phyloP scores from a whole-genome alignment of 1,140 invertebrate species.

The Ctenoplectra terminalis region DNA sequence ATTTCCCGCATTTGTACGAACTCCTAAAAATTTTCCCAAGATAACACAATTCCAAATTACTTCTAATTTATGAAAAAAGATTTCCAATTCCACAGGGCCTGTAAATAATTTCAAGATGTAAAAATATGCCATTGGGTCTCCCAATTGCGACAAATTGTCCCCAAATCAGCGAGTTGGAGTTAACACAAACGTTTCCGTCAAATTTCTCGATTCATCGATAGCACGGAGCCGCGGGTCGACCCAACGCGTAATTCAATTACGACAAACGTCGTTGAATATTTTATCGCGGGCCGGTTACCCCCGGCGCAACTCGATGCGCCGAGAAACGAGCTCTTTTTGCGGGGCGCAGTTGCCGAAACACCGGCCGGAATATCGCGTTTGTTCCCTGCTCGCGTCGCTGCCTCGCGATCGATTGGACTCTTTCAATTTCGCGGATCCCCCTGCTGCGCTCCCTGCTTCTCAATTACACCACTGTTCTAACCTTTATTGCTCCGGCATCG shows the following conservation, averaged over 20 bases:
- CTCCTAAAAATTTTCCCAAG: too few species aligned
- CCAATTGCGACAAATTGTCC: neutral
- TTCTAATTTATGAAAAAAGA: too few species aligned
- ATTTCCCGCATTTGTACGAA: too few species aligned
- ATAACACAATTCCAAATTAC: too few species aligned
- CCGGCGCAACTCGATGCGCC: neutral
- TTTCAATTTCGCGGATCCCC: slow-evolving; percentile 46
- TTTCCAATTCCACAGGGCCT: too few species aligned
- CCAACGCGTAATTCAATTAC: slow-evolving; percentile 30
- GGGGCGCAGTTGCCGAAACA: slow-evolving; percentile 36
- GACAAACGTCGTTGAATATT: slow-evolving; percentile 10
- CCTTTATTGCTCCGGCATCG: slow-evolving; percentile 41
- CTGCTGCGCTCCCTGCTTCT: slow-evolving; percentile 12
- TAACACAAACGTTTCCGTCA: neutral
- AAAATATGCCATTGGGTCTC: neutral
- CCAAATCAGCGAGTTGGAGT: neutral
- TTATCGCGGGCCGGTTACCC: slow-evolving; percentile 1
- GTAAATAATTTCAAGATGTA: too few species aligned
- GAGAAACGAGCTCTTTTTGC: neutral
- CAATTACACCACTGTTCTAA: slow-evolving; percentile 45
- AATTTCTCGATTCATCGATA: slow-evolving; percentile 4
- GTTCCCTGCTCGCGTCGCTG: neutral
- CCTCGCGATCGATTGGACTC: slow-evolving; percentile 29
- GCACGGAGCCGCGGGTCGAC: neutral
- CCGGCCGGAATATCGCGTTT: slow-evolving; percentile 20